Percentiles rank a stretch among this genome's conserved stretches.
phyloP scores from a whole-genome alignment of 2,888 invertebrate genomes.

The Eumerus sabulonum region DNA sequence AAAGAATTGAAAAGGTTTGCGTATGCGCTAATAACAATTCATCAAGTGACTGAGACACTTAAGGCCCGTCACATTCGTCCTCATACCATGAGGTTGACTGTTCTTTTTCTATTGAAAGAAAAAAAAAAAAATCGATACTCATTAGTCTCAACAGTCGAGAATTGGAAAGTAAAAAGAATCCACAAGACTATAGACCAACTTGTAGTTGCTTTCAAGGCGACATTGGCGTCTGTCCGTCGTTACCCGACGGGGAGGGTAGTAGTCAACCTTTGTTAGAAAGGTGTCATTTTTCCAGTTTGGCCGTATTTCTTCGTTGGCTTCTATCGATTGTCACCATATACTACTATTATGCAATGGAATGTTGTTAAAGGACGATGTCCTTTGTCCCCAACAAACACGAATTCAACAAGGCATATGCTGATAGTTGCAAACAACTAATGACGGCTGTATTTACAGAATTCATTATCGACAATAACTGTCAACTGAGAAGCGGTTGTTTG shows the following conservation, averaged over 20 bases:
- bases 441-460: conserved; percentile 76
- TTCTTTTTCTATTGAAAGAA: neutral
- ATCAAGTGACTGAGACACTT: no score
- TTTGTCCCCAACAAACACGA: conserved; percentile 56
- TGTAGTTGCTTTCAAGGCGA: no score
- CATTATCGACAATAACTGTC: conserved; percentile 73
- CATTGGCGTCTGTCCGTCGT: neutral
- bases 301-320: conserved; percentile 54
- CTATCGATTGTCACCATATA: conserved; percentile 64
- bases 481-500: conserved; percentile 70
- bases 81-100: no score
- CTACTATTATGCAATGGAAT: conserved; percentile 60
- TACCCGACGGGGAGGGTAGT: conserved; percentile 35
- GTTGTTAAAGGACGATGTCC: conserved; percentile 60
- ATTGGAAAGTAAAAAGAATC: conserved; percentile 4
- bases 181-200: conserved; percentile 28
- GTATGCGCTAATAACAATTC: no score
- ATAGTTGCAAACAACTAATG: conserved; percentile 48
- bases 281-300: conserved; percentile 63
- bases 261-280: conserved; percentile 42
- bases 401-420: conserved; percentile 22
- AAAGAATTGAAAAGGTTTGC: no score
- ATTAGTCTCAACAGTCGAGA: conserved; percentile 19
- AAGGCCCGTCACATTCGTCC: no score
- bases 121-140: conserved; percentile 38